Evolutionary conservation across 2,113 vertebrate genomes (phyloP), one percentile per base, ranked within the genome.

Genomic region (Ctenodactylus gundi): DNA sequence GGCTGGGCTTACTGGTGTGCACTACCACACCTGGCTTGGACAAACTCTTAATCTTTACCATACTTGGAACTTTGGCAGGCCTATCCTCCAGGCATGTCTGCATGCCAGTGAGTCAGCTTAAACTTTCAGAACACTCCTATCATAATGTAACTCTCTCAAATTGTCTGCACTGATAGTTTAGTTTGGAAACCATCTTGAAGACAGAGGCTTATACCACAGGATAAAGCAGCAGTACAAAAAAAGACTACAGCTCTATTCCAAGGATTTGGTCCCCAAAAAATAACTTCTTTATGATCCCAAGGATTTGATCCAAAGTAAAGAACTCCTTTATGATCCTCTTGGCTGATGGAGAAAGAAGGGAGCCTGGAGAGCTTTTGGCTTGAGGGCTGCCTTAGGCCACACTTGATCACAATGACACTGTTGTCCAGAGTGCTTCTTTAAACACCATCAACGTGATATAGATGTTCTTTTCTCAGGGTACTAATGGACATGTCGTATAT

Each of bases 241-340:
- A 80, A 25, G 57, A 57, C 39, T 53, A 21, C 21, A 53, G 49
- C 64, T 36, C 31, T 23, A 68, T 39, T 46, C 82, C 57, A 64
- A 88, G 65, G 36, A 60, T 85, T 41, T 85, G 39, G 58, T 92
- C n/a, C 70, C 87, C 85, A 58, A 36, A 85, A 91, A 94, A 88
- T 29, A 87, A 72, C 17, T 64, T 64, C n/a, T 34, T 65, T 57
- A 70, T 41, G 34, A 92, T 34, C 67, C 41, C 58, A 68, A 88
- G 58, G 53, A 83, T 91, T n/a, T 75, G 41, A 65, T 88, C 25
- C 78, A 93, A 83, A 73, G 58, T 64, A 86, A 95, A 92, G 46
- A 81, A 67, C 20, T n/a, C 25, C 39, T 39, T 84, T 20, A 6
- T 11, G 60, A 78, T 31, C 31, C 51, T 91, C 27, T 70, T 83